Percentiles rank a stretch among this genome's conserved stretches.
Evolutionary conservation across 2,797 vertebrate genomes (phyloP).

Genomic region (Centropyge bicolor): DNA sequence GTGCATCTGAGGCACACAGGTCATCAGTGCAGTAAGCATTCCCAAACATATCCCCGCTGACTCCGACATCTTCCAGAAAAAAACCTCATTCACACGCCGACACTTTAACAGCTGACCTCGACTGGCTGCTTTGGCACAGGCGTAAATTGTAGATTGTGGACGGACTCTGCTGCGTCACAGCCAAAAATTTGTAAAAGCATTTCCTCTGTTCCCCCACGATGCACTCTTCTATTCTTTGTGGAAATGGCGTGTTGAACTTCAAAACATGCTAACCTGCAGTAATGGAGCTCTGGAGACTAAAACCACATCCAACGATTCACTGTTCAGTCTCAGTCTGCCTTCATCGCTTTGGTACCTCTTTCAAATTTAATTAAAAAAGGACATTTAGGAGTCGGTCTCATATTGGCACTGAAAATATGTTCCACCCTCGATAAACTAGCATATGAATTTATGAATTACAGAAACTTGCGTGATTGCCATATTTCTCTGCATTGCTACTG

Average conservation of each 20-base stretch:
- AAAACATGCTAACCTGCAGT: background rate
- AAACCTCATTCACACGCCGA: slow-evolving; percentile 23
- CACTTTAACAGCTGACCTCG: slow-evolving; percentile 39
- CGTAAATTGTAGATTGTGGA: background rate
- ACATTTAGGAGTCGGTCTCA: background rate
- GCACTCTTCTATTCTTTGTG: background rate
- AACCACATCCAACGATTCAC: background rate
- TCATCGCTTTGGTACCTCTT: background rate
- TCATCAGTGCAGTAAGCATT: background rate
- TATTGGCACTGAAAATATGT: background rate
- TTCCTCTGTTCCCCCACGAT: background rate
- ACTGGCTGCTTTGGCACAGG: slow-evolving; percentile 10
- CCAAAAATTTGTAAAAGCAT: slow-evolving; percentile 15
- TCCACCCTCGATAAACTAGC: background rate
- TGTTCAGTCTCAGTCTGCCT: background rate
- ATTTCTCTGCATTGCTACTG: background rate
- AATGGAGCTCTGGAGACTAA: background rate
- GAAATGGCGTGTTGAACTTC: background rate
- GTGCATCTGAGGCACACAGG: background rate
- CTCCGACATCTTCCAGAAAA: slow-evolving; percentile 5
- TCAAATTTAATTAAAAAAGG: background rate
- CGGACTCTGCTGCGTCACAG: background rate
- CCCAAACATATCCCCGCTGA: background rate
- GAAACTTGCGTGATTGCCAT: background rate
- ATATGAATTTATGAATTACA: background rate